These are phyloP conservation scores for Parthenolecanium corni DNA, from an alignment of 2,888 invertebrate species.

Conservation along the genomic window DNA sequence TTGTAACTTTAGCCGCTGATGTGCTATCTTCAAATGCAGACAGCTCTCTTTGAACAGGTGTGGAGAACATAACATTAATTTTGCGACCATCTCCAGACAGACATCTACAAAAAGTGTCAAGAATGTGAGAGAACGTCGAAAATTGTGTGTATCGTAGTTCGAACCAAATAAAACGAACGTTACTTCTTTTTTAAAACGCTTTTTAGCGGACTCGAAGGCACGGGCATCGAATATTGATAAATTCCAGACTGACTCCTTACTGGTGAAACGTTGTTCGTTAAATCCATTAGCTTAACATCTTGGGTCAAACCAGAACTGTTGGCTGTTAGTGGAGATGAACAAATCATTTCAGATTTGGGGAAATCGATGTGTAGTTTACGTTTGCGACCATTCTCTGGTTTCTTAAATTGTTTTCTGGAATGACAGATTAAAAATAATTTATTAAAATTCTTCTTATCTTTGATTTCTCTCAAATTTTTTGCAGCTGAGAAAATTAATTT, in stretches of 20 bases:
- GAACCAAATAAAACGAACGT: neutral
- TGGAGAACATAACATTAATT: conserved; percentile 60
- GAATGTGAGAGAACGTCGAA: neutral
- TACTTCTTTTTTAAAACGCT: conserved; percentile 50
- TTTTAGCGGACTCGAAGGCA: conserved; percentile 31
- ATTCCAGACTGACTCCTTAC: conserved; percentile 4
- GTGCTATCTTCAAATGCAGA: neutral
- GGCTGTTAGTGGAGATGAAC: conserved; percentile 9
- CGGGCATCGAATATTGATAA: neutral
- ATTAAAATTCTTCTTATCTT: neutral
- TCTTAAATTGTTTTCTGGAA: conserved; percentile 30
- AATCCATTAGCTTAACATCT: conserved; percentile 55
- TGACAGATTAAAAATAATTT: neutral
- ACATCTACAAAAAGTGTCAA: neutral
- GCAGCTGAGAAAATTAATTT: too few species aligned
- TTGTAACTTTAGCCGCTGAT: conserved; percentile 18
- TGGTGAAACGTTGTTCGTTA: conserved; percentile 35
- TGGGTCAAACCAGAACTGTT: conserved; percentile 52
- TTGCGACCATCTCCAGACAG: neutral
- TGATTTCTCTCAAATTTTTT: too few species aligned
- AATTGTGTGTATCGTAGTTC: neutral
- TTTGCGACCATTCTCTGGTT: conserved; percentile 28
- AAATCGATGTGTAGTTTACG: conserved; percentile 29
- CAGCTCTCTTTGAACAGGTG: conserved; percentile 47
- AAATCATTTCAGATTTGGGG: neutral